A percentile compares a stretch with the other conserved stretches of the same genome.
These are phyloP conservation scores for Phragmatobia fuliginosa DNA, from an alignment of 2,888 invertebrate genomes.

Conservation along the genomic window DNA sequence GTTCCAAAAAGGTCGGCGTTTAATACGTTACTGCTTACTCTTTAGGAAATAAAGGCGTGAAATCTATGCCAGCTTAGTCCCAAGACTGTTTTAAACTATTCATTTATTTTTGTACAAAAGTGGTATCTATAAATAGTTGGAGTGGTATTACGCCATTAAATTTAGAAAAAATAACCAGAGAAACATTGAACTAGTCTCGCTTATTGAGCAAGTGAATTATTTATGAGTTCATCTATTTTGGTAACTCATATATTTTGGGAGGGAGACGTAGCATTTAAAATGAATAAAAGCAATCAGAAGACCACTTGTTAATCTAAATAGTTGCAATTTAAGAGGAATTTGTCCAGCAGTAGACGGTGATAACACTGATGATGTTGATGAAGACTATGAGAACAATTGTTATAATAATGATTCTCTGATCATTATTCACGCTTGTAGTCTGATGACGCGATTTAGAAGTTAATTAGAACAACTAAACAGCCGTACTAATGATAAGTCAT, in stretches of 20 bases:
- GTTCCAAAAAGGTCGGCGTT: no score
- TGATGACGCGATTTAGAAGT: not conserved
- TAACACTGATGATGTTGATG: no score
- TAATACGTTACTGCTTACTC: no score
- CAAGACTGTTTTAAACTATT: no score
- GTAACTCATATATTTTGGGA: constrained; percentile 25
- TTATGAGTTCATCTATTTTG: constrained; percentile 48
- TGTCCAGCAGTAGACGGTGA: no score
- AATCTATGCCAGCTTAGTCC: no score
- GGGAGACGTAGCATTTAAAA: constrained; percentile 17
- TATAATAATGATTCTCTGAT: not conserved
- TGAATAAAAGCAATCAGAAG: constrained; percentile 7
- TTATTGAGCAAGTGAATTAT: constrained; percentile 29
- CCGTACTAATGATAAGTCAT: not conserved
- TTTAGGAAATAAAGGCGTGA: no score
- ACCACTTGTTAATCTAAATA: no score
- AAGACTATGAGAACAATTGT: not conserved
- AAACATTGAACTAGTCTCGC: constrained; percentile 18
- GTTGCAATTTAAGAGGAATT: no score
- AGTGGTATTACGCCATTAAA: not conserved
- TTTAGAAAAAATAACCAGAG: not conserved
- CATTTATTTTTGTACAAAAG: no score
- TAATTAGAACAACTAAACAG: not conserved
- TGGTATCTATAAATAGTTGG: not conserved
- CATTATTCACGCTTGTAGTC: not conserved